Evolutionary conservation across 2,113 vertebrate genomes (phyloP).

Genomic region (Symphodus melops): DNA sequence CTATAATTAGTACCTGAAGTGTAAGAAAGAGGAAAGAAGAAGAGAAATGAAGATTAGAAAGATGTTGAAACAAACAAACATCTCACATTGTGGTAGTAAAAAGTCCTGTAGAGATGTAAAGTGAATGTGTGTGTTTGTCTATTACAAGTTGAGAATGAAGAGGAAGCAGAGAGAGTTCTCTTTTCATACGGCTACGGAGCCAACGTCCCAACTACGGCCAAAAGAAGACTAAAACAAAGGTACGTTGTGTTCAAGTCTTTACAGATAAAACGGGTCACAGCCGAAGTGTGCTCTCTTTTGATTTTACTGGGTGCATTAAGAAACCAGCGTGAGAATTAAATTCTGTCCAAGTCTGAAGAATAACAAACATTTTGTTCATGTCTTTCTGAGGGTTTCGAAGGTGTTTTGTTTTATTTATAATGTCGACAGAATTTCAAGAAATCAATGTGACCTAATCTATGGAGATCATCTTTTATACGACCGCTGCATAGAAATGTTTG

Average conservation of each 20-base stretch:
- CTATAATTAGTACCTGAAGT: too few species aligned
- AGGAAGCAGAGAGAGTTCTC: conserved; percentile 94
- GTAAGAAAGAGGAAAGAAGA: too few species aligned
- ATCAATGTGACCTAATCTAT: neutral
- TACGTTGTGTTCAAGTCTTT: conserved; percentile 51
- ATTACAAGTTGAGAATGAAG: conserved; percentile 92
- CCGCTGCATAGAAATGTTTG: too few species aligned
- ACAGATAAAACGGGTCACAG: neutral
- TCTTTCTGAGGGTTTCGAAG: too few species aligned
- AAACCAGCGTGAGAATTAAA: too few species aligned
- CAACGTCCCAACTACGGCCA: conserved; percentile 96
- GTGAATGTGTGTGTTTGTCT: conserved; percentile 34
- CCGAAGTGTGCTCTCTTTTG: too few species aligned
- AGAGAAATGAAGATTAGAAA: neutral
- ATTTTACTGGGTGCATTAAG: too few species aligned
- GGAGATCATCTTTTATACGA: neutral
- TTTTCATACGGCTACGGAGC: conserved; percentile 98
- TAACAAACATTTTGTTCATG: too few species aligned
- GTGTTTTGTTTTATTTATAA: too few species aligned
- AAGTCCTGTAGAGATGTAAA: neutral
- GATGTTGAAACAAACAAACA: too few species aligned
- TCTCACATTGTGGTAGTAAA: neutral
- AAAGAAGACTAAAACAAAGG: conserved; percentile 95
- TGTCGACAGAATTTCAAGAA: too few species aligned
- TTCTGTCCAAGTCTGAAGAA: too few species aligned